Evolutionary conservation across 2,797 vertebrate genomes (phyloP).

Genomic region (Falco berigora): DNA sequence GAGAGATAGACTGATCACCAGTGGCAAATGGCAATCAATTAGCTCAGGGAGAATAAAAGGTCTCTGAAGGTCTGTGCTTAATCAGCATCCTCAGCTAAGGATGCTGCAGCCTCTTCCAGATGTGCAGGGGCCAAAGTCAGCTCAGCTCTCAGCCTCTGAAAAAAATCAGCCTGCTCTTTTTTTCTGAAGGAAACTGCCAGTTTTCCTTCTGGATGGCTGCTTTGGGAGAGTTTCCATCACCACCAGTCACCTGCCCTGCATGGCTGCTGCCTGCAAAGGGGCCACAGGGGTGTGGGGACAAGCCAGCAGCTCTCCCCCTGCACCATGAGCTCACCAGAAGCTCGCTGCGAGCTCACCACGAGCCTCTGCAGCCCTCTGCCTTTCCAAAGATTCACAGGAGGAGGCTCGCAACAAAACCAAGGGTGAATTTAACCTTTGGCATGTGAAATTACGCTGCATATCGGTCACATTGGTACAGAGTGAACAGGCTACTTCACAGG

Average conservation of each 20-base stretch:
- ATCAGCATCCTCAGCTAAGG: neutral
- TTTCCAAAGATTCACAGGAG: neutral
- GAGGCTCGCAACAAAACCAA: neutral
- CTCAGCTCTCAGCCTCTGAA: rapidly evolving
- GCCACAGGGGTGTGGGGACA: rapidly evolving
- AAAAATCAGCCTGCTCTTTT: neutral
- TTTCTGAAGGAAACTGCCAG: neutral
- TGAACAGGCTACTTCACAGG: neutral
- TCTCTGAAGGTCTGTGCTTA: neutral
- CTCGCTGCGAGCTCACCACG: rapidly evolving
- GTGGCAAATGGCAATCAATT: neutral
- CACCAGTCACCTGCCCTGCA: neutral
- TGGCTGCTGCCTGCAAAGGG: neutral
- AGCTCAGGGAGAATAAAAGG: neutral
- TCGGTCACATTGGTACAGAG: neutral
- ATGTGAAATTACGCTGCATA: neutral
- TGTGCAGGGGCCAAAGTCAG: rapidly evolving
- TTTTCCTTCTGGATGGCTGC: neutral
- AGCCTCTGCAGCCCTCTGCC: rapidly evolving
- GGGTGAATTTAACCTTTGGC: neutral
- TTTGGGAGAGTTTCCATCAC: neutral
- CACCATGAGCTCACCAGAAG: rapidly evolving
- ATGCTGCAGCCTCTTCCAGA: neutral
- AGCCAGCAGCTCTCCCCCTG: neutral
- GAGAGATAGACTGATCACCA: neutral